Evolutionary conservation across 1,140 invertebrate genomes (phyloP), one percentile per base, ranked within the genome.

Genomic region (Brachionus rubens): DNA sequence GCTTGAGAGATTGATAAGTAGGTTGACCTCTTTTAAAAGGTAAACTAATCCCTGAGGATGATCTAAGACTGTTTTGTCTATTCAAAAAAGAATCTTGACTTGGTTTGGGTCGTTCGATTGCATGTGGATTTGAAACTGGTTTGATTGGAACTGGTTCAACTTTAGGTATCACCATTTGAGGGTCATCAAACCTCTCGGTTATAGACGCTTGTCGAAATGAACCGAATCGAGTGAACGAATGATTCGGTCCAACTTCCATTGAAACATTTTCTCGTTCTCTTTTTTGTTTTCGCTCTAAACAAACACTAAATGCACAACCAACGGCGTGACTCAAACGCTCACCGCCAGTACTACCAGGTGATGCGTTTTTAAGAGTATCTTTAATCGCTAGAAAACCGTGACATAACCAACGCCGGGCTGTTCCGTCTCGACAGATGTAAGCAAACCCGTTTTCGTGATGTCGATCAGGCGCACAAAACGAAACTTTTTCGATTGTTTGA

Each of bases 401-500:
- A 81, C 97, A 99, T 94, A 99, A 98, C 97, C 97, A 99, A 16
- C 96, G 89, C 54, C 91, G 85, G 2, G 85, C 92, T 10, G 90
- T 91, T 6, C 90, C 91, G 83, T 92, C 91, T 79, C 90, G 88
- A 81, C 92, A 93, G 78, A 93, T 92, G 82, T 92, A 96, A 75
- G 92, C 93, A 85, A 99, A 99, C 10, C 96, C 97, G 79, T 93
- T 91, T 79, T 98, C 95, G 81, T 98, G 92, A 83, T 98, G 97
- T 76, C 96, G 88, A 86, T 99, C 97, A 0, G 97, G 97, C 7
- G 97, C 95, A 86, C 97, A 99, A 85, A 99, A 99, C 2, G 96
- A 99, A 0, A 99, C 97, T 85, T 99, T 99, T 82, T 99, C 97
- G 77, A 99, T 99, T 3, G 96, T 99, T 85, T 99, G 97, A 87